Evolutionary conservation across 2,113 vertebrate genomes (phyloP), one percentile per base, ranked within the genome.

Genomic region (Ammodytes dubius): DNA sequence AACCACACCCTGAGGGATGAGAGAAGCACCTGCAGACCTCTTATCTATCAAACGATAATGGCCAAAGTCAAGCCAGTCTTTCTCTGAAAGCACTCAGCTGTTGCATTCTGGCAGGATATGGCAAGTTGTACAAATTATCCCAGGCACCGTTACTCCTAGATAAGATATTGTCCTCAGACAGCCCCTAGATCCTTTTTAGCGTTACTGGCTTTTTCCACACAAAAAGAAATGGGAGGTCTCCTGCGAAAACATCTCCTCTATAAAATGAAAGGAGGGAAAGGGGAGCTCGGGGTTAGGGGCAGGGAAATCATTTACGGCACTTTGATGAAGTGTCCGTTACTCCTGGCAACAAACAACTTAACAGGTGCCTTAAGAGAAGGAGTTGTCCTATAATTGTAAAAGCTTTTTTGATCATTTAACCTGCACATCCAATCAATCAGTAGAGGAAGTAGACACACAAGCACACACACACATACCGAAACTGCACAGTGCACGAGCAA

Each of bases 1-100:
- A 93, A 92, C 84, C 89, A 91, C 88, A 90, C 91, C 92, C 90
- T 54, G 85, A 90, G 92, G 93, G 87, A 83, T 64, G 82, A 83
- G 78, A 79, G 87, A 90, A 90, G 91, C 93, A 94, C 93, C 93
- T 91, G 90, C 90, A 89, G 88, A 90, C 81, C 83, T 84, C 82
- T 90, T 94, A 96, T 95, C 93, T 92, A 95, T 96, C 94, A 95
- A 87, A 90, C 91, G 88, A 93, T 95, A 95, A 95, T 95, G 94
- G 93, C 94, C 93, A 87, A 90, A 93, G 93, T 93, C 88, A 89
- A 92, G 94, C 91, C 91, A 86, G 90, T 93, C 94, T 92, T 91
- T 86, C 88, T 88, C 86, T 73, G 85, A 89, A 89, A 90, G 91
- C 93, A 91, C 93, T 94, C 89, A 92, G 92, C 91, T 93, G 91